These are phyloP conservation scores for Morpho helenor DNA, from an alignment of 2,888 invertebrate genomes.

Conservation along the genomic window DNA sequence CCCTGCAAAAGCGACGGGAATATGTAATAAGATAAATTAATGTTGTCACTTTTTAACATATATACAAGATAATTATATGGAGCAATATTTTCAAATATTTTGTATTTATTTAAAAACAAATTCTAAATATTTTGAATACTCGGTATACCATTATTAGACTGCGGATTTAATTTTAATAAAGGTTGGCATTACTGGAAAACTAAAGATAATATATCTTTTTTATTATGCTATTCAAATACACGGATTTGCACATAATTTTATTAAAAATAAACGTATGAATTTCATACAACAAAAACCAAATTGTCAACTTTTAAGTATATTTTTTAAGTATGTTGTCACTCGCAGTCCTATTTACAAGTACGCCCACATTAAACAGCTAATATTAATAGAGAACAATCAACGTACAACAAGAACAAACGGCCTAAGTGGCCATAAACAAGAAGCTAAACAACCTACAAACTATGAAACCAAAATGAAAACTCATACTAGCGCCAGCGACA, in stretches of 20 bases:
- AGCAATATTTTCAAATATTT: no score
- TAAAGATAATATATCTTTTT: neutral
- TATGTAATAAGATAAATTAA: no score
- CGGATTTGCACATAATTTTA: no score
- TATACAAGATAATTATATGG: no score
- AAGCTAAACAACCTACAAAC: slow-evolving; percentile 44
- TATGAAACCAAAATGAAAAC: slow-evolving; percentile 24
- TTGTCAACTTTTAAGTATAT: neutral
- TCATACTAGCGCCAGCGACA: slow-evolving; percentile 49
- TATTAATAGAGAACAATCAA: slow-evolving; percentile 52
- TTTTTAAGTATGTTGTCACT: neutral
- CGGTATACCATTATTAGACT: no score
- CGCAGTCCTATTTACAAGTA: slow-evolving; percentile 1
- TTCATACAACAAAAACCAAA: no score
- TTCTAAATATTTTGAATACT: no score
- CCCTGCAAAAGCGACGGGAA: no score
- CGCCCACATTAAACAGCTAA: slow-evolving; percentile 31
- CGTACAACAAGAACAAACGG: slow-evolving; percentile 49
- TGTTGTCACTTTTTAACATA: no score
- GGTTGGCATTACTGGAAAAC: neutral
- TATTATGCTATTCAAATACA: no score
- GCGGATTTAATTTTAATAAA: neutral
- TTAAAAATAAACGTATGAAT: no score
- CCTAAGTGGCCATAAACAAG: slow-evolving; percentile 48
- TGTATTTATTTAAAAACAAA: no score